A percentile compares a stretch with the other conserved stretches of the same genome.
Conservation (phyloP, 2,113 vertebrate species). For the Seriola quinqueradiata region DNA sequence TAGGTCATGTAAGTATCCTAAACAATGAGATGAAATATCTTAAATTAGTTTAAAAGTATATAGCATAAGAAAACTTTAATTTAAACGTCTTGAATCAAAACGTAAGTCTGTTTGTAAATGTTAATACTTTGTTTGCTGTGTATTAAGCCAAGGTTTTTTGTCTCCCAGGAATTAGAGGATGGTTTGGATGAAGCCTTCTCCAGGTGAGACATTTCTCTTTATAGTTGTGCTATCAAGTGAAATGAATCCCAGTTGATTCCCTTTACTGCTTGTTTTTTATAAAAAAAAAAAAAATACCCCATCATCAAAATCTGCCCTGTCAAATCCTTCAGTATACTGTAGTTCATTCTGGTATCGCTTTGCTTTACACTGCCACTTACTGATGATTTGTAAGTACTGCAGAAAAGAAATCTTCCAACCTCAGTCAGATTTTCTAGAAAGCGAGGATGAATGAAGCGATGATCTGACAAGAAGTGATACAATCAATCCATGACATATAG, state of each 20-base stretch:
- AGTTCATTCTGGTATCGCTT: not conserved
- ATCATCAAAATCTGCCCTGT: constrained; percentile 11
- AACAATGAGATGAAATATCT: not conserved
- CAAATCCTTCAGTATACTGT: not conserved
- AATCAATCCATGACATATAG: constrained; percentile 26
- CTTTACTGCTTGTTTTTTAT: constrained; percentile 16
- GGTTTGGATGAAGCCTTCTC: constrained; percentile 95
- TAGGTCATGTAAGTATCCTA: not conserved
- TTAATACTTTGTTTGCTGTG: not conserved
- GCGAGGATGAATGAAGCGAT: not conserved
- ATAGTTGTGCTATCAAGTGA: not conserved
- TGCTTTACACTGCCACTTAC: constrained; percentile 22
- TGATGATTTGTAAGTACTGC: constrained; percentile 53
- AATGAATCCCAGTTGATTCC: constrained; percentile 11
- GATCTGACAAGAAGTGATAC: not conserved
- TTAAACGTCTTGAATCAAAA: not conserved
- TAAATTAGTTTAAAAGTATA: not conserved
- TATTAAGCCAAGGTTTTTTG: not conserved
- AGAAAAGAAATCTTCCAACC: not conserved
- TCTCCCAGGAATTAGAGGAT: constrained; percentile 89
- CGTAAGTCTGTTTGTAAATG: not conserved
- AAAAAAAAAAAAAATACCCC: not conserved
- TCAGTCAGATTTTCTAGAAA: not conserved
- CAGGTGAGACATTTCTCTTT: constrained; percentile 84
- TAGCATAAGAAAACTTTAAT: not conserved